Conservation (phyloP, 2,797 vertebrate genomes). For the Danio aesculapii region DNA sequence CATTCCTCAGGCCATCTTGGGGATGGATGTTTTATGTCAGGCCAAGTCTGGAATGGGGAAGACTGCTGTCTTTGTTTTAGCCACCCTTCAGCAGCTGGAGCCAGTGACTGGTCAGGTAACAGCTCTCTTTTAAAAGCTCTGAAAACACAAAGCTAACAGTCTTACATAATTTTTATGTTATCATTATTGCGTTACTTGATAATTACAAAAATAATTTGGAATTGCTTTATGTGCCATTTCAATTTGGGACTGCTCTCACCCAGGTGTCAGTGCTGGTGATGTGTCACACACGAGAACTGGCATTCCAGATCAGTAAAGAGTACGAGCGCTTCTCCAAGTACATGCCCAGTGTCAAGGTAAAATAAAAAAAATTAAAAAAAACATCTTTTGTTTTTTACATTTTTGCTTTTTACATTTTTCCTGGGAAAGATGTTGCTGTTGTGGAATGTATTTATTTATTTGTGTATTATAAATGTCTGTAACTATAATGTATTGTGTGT, state of each 20-base stretch:
- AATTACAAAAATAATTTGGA: too few species aligned
- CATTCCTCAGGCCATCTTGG: slow-evolving; percentile 86
- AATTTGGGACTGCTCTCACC: not conserved
- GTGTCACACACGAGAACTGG: slow-evolving; percentile 85
- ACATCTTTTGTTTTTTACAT: too few species aligned
- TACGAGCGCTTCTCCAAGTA: slow-evolving; percentile 87
- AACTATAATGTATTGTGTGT: too few species aligned
- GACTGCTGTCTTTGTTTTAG: slow-evolving; percentile 86
- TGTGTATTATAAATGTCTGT: too few species aligned
- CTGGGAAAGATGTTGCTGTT: too few species aligned
- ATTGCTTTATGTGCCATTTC: too few species aligned
- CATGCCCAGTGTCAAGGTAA: slow-evolving; percentile 85
- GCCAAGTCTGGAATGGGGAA: slow-evolving; percentile 89
- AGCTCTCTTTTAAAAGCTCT: not conserved
- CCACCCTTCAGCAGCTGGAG: slow-evolving; percentile 85
- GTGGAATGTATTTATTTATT: too few species aligned
- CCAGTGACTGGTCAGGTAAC: slow-evolving; percentile 84
- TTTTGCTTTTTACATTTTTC: not conserved
- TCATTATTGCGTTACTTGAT: too few species aligned
- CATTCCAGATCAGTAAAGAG: slow-evolving; percentile 88
- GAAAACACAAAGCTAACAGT: not conserved
- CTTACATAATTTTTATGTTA: too few species aligned
- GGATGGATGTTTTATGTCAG: slow-evolving; percentile 87
- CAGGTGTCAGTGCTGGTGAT: slow-evolving; percentile 86
- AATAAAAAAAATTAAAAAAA: too few species aligned